Evolutionary conservation across 2,797 vertebrate genomes (phyloP).

Genomic region (Pristis pectinata): DNA sequence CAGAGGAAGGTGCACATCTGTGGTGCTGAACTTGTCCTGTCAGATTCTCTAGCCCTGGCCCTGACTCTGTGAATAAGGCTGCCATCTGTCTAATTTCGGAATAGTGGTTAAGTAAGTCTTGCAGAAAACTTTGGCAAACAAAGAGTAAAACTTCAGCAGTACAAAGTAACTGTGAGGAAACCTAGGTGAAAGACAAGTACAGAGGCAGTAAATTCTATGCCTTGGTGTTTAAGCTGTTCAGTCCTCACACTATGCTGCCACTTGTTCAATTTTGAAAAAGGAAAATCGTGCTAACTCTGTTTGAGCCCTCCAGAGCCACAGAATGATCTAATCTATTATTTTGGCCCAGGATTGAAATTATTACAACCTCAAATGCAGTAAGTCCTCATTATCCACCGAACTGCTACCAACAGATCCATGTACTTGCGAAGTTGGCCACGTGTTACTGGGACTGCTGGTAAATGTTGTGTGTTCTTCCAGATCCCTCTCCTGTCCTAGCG

Average conservation of each 20-base stretch:
- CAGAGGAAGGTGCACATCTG: neutral
- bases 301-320: neutral
- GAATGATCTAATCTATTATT: neutral
- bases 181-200: neutral
- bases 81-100: neutral
- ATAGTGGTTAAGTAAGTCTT: neutral
- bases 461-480: too few relatives aligned
- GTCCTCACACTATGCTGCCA: neutral
- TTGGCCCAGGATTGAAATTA: neutral
- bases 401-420: too few relatives aligned
- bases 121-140: neutral
- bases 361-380: too few relatives aligned
- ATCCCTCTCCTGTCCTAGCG: too few relatives aligned
- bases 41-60: neutral
- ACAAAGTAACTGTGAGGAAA: neutral
- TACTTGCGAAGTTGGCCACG: too few relatives aligned
- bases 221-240: neutral
- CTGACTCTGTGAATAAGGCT: too few relatives aligned
- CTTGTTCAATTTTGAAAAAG: neutral
- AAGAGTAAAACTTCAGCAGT: neutral
- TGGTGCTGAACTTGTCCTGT: conserved; percentile 4
- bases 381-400: too few relatives aligned
- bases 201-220: too few relatives aligned
- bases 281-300: neutral
- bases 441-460: too few relatives aligned